Conservation (phyloP, 2,888 invertebrate genomes). For the Amiota mariae region DNA sequence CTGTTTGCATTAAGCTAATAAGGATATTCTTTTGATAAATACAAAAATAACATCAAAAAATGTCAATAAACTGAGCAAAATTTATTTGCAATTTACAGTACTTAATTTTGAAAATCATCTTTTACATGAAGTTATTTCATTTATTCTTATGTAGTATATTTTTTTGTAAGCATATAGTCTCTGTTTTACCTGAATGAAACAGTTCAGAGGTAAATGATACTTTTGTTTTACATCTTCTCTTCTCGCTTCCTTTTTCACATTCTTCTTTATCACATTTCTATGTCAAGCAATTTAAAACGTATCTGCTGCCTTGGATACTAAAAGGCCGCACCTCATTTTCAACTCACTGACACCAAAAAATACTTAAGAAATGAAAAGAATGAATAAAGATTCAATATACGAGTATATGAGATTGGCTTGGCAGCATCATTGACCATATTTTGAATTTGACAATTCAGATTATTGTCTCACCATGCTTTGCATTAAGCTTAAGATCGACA, state of each 20-base stretch:
- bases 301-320: background rate
- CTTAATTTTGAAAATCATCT: background rate
- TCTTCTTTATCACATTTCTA: background rate
- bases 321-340: slow-evolving; percentile 22
- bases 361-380: background rate
- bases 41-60: background rate
- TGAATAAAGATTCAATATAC: background rate
- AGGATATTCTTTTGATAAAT: slow-evolving; percentile 20
- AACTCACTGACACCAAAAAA: slow-evolving; percentile 15
- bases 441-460: background rate
- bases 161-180: no score
- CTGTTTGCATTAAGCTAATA: slow-evolving; percentile 26
- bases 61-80: slow-evolving; percentile 18
- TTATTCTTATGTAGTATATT: no score
- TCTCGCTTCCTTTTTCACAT: background rate
- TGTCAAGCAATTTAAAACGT: background rate
- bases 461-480: slow-evolving; percentile 1
- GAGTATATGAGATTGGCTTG: slow-evolving; percentile 12
- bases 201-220: no score
- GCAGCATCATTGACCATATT: slow-evolving; percentile 8
- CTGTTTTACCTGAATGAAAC: no score
- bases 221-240: no score
- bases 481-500: slow-evolving; percentile 12
- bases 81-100: background rate
- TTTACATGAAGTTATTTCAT: background rate